A percentile compares a stretch with the other conserved stretches of the same genome.
phyloP scores from a whole-genome alignment of 2,888 invertebrate genomes.

The Heliconius ethilla region DNA sequence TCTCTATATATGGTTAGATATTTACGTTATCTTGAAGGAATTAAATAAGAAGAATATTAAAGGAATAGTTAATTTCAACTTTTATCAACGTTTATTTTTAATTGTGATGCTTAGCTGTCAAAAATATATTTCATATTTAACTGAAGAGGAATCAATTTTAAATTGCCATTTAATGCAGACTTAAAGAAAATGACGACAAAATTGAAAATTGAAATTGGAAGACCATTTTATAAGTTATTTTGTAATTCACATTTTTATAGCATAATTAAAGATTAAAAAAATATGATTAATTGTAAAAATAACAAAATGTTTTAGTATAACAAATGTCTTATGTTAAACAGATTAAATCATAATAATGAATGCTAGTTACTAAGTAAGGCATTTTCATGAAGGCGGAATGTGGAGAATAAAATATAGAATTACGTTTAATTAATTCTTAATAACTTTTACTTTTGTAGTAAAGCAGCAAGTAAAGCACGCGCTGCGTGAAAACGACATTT shows the following conservation, averaged over 20 bases:
- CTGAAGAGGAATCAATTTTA: background rate
- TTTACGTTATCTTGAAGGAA: background rate
- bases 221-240: too few species aligned
- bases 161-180: background rate
- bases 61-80: background rate
- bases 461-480: constrained; percentile 40
- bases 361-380: background rate
- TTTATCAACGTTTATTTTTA: background rate
- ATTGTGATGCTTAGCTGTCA: too few species aligned
- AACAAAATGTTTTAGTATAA: too few species aligned
- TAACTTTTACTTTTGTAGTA: background rate
- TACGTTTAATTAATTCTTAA: background rate
- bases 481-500: constrained; percentile 43
- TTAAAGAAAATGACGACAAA: too few species aligned
- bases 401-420: background rate
- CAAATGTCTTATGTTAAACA: too few species aligned
- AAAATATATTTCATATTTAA: too few species aligned
- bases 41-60: too few species aligned
- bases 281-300: too few species aligned
- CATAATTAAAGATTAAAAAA: background rate
- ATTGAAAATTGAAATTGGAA: too few species aligned
- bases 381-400: background rate
- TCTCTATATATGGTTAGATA: background rate
- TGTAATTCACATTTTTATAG: background rate
- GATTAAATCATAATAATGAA: background rate